Evolutionary conservation across 2,888 invertebrate species (phyloP), one percentile per base, ranked within the genome.

Genomic region (Apamea epomidion): DNA sequence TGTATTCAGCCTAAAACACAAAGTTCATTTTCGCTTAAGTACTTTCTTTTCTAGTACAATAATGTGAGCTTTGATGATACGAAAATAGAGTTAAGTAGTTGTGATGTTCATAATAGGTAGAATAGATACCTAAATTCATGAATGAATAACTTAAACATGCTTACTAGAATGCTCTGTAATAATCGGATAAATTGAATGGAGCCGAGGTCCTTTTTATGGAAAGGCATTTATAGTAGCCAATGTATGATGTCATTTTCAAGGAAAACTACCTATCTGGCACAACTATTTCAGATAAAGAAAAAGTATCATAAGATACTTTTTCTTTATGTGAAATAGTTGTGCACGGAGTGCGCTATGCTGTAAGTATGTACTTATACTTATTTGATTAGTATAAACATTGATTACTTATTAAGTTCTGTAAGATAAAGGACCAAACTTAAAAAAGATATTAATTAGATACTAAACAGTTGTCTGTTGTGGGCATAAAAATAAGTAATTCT

Each of bases 51-150:
- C 6, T 25, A 8, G 42, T 69, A 37, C 16, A 51, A 58, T n/a
- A 79, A 67, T 80, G 8, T 58, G 18, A 79, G 45, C 64, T 45
- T 65, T 75, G 64, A 75, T 80, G 64, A 42, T 64, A 74, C 48
- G 18, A 65, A 68, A 58, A 25, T n/a, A 67, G 12, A 29, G 29
- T 29, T 18, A 60, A 29, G 7, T 16, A 29, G 16, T 18, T 62
- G 62, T 62, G 7, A 29, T 62, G 18, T 62, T 62, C 16, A 62
- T 16, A 62, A 62, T 16, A 58, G 62, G 21, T 25, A 62, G 14
- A 58, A 58, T 7, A 12, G 37, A 37, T 37, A 18, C 8, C 42
- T 45, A 48, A 0, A 60, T 72, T 58, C n/a, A 37, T 37, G 54
- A 54, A 54, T 71, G 10, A 3, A 37, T n/a, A 37, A 37, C 54